Base-by-base conservation (phyloP, 2,797 vertebrate species). In the Anguilla marmorata region DNA sequence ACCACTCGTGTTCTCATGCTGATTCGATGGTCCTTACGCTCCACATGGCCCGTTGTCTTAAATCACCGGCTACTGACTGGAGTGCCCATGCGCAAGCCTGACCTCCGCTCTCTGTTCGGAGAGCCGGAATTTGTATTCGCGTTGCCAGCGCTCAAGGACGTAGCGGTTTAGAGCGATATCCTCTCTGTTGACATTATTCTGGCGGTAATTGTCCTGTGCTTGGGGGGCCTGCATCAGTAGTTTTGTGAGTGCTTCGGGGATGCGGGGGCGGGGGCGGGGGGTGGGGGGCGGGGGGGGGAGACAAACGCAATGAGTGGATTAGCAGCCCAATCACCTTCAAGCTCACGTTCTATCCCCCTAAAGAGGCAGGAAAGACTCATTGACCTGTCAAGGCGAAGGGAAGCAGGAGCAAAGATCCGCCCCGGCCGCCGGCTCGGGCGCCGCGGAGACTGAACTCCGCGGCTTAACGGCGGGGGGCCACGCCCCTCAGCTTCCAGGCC, bases 241-340 rank as follows among this genome's bases (percentile, higher is more conserved):
- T 82, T 82, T n/a, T 50, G 16, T 24, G 8, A 48, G 12, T 50
- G 79, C 79, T 82, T 82, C 45, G 79, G 79, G 79, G 79, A 82
- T 24, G 79, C 79, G n/a, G 79, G 24, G 37, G 37, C 24, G 79
- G 79, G 79, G 79, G 45, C n/a, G n/a, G n/a, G n/a, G n/a, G n/a
- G 41, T 11, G 79, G 24, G 37, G 37, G 37, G 37, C 2, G 41
- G 37, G 37, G 37, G 37, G 37, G 79, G 50, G 3, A 27, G 79
- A 82, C 41, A 48, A 82, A 82, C 16, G 41, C 79, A 82, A 82
- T 82, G 45, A 82, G 45, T 24, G 79, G 45, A 82, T 82, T 82
- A 82, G 79, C 6, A 82, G 50, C 19, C 79, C 41, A 82, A 82
- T 82, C 79, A 82, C 79, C 79, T 82, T 82, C 79, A 82, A 82